phyloP scores from a whole-genome alignment of 2,797 vertebrate genomes.

The Coracias cyanogaster region DNA sequence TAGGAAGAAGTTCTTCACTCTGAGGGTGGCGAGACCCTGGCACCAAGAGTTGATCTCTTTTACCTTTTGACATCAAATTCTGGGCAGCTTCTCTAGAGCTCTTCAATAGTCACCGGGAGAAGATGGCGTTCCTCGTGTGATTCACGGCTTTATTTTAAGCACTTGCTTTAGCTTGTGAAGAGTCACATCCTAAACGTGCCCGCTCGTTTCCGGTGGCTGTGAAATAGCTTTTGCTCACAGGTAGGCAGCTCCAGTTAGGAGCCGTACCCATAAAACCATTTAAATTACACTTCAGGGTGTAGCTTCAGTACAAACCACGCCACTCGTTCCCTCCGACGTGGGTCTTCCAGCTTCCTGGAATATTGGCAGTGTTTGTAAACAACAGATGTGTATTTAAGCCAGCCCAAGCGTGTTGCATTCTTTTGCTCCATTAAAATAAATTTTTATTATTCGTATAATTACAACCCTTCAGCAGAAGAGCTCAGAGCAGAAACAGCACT shows the following conservation, averaged over 20 bases:
- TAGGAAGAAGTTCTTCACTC: too few species aligned
- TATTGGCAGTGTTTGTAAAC: not conserved
- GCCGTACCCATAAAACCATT: not conserved
- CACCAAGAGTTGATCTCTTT: not conserved
- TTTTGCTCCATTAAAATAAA: not conserved
- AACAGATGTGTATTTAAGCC: not conserved
- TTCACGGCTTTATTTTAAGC: not conserved
- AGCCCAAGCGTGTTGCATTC: not conserved
- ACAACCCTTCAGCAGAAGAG: not conserved
- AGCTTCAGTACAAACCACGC: not conserved
- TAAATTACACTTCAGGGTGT: not conserved
- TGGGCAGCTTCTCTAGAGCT: not conserved
- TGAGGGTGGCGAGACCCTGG: too few species aligned
- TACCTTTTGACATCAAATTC: not conserved
- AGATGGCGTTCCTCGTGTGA: not conserved
- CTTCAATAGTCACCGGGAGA: not conserved
- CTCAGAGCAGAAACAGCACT: not conserved
- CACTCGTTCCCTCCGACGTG: not conserved
- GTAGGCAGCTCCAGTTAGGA: not conserved
- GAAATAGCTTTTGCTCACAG: not conserved
- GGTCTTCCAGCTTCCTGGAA: not conserved
- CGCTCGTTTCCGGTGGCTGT: not conserved
- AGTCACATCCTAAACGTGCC: not conserved
- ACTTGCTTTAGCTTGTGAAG: not conserved
- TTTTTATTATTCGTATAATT: not conserved